Base-by-base conservation (phyloP, 2,797 vertebrate species). In the Chanos chanos region DNA sequence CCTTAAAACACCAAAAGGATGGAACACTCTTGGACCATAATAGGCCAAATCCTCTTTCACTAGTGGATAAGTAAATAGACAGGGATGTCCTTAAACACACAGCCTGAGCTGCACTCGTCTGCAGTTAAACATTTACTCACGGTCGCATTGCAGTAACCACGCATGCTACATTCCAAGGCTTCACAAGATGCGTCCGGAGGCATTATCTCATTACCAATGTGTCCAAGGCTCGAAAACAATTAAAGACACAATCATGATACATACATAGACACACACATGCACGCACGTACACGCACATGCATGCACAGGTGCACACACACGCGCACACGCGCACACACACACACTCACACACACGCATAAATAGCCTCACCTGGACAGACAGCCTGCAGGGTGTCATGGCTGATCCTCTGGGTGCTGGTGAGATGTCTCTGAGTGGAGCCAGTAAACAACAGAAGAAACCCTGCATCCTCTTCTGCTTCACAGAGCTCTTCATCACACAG, bases 361-460 rank as follows among this genome's bases (percentile, higher is more conserved):
- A 12, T 16, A 24, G 54, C 59, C 85, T 89, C 85, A 99, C 96
- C 93, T 24, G 96, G 96, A 78, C 94, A 92, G 50, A 97, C 77
- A 1, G 93, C 94, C 77, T 95, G 91, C 77, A 99, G 77, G 7
- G 86, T 95, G 66, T 89, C 91, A 71, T 91, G 85, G 63, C 87
- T 89, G 75, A 90, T 85, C 74, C 91, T 93, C 39, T 89, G 81
- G 0, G 93, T 94, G 81, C 92, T 97, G 77, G 93, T 87, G 71
- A 95, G 90, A 81, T 98, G 96, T 51, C 86, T 92, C 77, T 94
- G 90, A 36, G 91, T 88, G 45, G 93, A 95, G 36, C 96, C 96
- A 54, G 87, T 85, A 74, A 99, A 96, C 64, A 94, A 82, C 78
- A 99, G 89, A 84, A 95, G 97, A 79, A 94, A 94, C 76, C 91